Conservation (phyloP, 2,797 vertebrate species). For the Tiaroga cobitis region DNA sequence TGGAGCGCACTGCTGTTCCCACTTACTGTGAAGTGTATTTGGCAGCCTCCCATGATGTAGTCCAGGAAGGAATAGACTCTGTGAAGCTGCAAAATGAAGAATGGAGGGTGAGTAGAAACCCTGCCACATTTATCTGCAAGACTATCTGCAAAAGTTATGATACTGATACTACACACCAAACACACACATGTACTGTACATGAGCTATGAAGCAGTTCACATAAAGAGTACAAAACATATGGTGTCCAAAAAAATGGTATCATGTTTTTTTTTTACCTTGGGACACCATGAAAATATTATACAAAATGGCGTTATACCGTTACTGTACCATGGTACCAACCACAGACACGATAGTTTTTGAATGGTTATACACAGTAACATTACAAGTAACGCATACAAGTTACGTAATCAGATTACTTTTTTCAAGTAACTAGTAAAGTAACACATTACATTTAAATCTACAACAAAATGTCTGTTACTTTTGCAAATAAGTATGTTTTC, state of each 20-base stretch:
- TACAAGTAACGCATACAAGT: neutral
- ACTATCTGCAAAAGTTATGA: constrained; percentile 1
- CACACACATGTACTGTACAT: neutral
- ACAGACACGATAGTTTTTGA: neutral
- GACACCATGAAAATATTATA: neutral
- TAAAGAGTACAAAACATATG: neutral
- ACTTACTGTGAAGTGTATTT: constrained; percentile 97
- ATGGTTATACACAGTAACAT: neutral
- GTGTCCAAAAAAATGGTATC: neutral
- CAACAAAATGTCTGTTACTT: too few species aligned
- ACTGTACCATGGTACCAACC: neutral
- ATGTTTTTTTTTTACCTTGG: neutral
- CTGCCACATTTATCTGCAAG: neutral
- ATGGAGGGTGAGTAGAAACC: constrained; percentile 36
- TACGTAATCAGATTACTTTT: too few species aligned
- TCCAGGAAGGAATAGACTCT: constrained; percentile 96
- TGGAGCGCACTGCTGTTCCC: constrained; percentile 57
- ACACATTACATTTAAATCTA: too few species aligned
- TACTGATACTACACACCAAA: neutral
- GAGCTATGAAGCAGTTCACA: neutral
- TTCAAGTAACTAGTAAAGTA: too few species aligned
- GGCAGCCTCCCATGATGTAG: constrained; percentile 98
- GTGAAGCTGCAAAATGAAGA: constrained; percentile 81
- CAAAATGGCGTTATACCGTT: neutral
- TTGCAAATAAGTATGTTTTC: too few species aligned